phyloP scores from a whole-genome alignment of 2,888 invertebrate species.

The Acanthosepion esculentum region DNA sequence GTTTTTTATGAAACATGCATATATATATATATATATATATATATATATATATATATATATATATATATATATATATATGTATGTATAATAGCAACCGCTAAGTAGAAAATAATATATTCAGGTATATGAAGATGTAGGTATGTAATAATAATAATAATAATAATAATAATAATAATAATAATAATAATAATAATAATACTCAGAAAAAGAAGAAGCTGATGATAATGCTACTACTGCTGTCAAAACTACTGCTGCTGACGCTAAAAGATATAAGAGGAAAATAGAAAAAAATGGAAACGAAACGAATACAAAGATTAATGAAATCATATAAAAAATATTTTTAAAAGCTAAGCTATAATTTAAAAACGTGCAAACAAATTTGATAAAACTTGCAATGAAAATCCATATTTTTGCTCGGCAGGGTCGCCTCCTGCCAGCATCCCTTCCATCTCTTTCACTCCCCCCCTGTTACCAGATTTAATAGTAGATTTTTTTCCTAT shows the following conservation, averaged over 20 bases:
- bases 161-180: no score
- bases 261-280: background rate
- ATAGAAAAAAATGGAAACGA: background rate
- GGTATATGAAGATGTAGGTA: no score
- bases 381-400: background rate
- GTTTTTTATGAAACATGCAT: no score
- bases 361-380: background rate
- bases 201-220: background rate
- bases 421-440: background rate
- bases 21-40: no score
- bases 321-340: background rate
- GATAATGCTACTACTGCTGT: background rate
- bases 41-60: no score
- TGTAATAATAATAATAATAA: no score
- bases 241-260: background rate
- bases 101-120: no score
- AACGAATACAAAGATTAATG: background rate
- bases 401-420: background rate
- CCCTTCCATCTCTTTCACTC: background rate
- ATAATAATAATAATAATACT: no score
- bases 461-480: background rate
- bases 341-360: background rate
- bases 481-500: background rate
- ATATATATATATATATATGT: no score
- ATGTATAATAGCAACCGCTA: no score